Conservation (phyloP, 1,140 invertebrate genomes). For the Lepidurus apus region DNA sequence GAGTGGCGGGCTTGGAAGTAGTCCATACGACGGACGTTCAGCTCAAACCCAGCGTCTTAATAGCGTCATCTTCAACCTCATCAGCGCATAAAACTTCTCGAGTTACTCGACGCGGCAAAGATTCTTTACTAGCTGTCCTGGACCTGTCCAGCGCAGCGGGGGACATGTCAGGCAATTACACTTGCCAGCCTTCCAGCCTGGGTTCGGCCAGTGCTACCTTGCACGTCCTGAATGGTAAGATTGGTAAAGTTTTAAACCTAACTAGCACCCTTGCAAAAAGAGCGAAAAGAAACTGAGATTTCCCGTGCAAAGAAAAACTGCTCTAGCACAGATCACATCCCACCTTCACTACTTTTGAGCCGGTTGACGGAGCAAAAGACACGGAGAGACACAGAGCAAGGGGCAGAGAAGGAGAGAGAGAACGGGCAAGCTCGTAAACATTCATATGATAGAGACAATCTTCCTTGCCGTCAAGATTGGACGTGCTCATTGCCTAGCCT, state of each 20-base stretch:
- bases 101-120: constrained; percentile 30
- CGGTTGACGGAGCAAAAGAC: no score
- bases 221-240: constrained; percentile 35
- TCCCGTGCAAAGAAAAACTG: no score
- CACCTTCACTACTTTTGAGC: no score
- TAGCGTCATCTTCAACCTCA: constrained; percentile 9
- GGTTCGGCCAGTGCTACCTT: constrained; percentile 32
- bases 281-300: no score
- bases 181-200: constrained; percentile 33
- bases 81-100: constrained; percentile 27
- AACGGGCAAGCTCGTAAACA: not conserved
- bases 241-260: not conserved
- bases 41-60: constrained; percentile 9
- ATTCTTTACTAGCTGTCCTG: constrained; percentile 30
- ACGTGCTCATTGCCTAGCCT: constrained; percentile 18
- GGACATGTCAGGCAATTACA: constrained; percentile 33
- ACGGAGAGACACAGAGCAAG: no score
- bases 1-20: constrained; percentile 31
- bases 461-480: constrained; percentile 8
- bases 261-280: not conserved
- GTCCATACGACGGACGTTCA: constrained; percentile 9
- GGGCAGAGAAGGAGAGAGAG: no score
- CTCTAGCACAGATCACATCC: no score
- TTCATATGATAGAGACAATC: constrained; percentile 22
- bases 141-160: constrained; percentile 27